Evolutionary conservation across 2,797 vertebrate genomes (phyloP).

Genomic region (Nannoperca australis): DNA sequence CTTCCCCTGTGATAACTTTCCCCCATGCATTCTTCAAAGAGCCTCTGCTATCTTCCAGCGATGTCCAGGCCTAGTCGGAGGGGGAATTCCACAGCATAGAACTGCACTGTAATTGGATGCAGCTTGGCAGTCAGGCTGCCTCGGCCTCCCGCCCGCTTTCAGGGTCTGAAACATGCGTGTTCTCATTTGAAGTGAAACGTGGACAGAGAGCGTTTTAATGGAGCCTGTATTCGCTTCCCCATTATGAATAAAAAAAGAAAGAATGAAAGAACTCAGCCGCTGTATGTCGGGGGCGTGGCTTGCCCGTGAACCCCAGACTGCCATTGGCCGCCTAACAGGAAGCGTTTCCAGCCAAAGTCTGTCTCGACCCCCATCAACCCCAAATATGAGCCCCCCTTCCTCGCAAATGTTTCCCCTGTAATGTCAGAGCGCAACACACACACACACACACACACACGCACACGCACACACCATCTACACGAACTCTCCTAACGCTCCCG

Average conservation of each 20-base stretch:
- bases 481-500: slow-evolving; percentile 20
- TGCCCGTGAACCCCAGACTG: slow-evolving; percentile 63
- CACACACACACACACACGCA: slow-evolving; percentile 8
- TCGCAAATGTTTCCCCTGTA: slow-evolving; percentile 27
- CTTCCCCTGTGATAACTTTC: background rate
- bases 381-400: slow-evolving; percentile 19
- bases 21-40: slow-evolving; percentile 5
- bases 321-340: slow-evolving; percentile 69
- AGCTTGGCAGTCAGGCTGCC: slow-evolving; percentile 37
- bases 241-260: slow-evolving; percentile 10
- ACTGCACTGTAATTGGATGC: slow-evolving; percentile 60
- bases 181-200: slow-evolving; percentile 52
- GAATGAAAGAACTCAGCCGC: slow-evolving; percentile 6
- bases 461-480: no score
- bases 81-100: slow-evolving; percentile 52
- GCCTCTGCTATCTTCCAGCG: background rate
- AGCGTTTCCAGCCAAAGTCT: slow-evolving; percentile 37
- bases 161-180: slow-evolving; percentile 28
- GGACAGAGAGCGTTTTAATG: slow-evolving; percentile 13
- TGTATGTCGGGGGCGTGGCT: slow-evolving; percentile 64
- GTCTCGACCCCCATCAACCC: slow-evolving; percentile 3
- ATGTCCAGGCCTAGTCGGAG: background rate
- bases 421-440: slow-evolving; percentile 42
- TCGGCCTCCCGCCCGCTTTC: slow-evolving; percentile 18
- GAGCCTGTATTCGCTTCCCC: background rate